Evolutionary conservation across 2,113 vertebrate species (phyloP).

Genomic region (Brachionichthys hirsutus): DNA sequence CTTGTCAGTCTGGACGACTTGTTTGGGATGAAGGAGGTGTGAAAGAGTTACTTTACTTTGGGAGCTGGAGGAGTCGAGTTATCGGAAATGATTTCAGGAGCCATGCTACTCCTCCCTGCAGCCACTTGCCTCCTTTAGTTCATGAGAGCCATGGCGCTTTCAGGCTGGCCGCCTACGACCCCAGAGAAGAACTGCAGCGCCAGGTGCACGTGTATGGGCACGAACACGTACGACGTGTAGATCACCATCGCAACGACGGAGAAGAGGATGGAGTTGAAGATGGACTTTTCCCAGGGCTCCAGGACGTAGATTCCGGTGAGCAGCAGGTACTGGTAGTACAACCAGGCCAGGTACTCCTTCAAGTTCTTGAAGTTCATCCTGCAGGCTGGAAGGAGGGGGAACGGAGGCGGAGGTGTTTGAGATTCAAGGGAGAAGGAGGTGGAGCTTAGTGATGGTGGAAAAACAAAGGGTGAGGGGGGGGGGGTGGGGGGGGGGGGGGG

Average conservation of each 20-base stretch:
- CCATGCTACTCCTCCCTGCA: conserved; percentile 1
- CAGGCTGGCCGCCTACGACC: conserved; percentile 80
- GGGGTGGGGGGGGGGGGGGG: background rate
- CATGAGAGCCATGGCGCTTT: conserved; percentile 76
- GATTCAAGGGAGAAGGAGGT: background rate
- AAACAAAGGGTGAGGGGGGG: background rate
- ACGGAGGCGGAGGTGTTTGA: background rate
- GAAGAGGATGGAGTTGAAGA: conserved; percentile 90
- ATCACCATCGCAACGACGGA: conserved; percentile 89
- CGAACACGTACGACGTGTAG: conserved; percentile 94
- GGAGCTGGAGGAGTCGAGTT: background rate
- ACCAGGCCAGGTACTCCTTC: conserved; percentile 89
- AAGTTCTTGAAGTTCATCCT: conserved; percentile 86
- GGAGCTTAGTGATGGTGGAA: too few relatives aligned
- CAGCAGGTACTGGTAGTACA: conserved; percentile 97
- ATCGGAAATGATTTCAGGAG: conserved; percentile 16
- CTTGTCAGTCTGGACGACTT: conserved; percentile 33
- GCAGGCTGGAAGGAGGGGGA: conserved; percentile 13
- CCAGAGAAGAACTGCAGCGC: conserved; percentile 92
- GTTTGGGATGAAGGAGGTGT: background rate
- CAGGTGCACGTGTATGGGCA: conserved; percentile 90
- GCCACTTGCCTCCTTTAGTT: conserved; percentile 68
- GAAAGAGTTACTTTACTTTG: background rate
- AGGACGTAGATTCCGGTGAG: conserved; percentile 93
- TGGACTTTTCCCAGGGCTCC: conserved; percentile 94